phyloP scores from a whole-genome alignment of 2,888 invertebrate genomes.

The Luperina nickerlii region DNA sequence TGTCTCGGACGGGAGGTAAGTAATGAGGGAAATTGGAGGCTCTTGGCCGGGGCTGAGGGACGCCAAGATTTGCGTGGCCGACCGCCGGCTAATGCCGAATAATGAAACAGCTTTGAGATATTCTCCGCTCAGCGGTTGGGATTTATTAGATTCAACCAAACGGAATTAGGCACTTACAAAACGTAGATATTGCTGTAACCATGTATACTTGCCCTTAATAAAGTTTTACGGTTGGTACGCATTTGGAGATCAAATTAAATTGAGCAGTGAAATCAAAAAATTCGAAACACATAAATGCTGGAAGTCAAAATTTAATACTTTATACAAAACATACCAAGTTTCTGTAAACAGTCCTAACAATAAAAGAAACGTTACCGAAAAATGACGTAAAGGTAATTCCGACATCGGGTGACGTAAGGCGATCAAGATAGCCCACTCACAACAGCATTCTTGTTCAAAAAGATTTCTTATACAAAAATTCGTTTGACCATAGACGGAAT shows the following conservation, averaged over 20 bases:
- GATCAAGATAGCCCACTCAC: constrained; percentile 54
- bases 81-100: constrained; percentile 88
- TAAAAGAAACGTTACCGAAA: constrained; percentile 39
- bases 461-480: constrained; percentile 14
- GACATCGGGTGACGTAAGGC: constrained; percentile 50
- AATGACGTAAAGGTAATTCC: constrained; percentile 54
- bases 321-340: constrained; percentile 1
- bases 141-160: constrained; percentile 87
- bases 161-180: constrained; percentile 81
- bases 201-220: constrained; percentile 64
- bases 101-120: constrained; percentile 89
- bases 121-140: constrained; percentile 82
- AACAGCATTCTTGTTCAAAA: constrained; percentile 42
- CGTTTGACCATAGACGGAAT: not conserved
- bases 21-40: constrained; percentile 90
- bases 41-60: constrained; percentile 84
- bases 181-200: constrained; percentile 67
- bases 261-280: constrained; percentile 30
- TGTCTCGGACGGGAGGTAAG: constrained; percentile 90
- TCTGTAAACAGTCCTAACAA: constrained; percentile 26
- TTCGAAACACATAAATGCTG: not conserved
- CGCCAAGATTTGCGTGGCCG: constrained; percentile 88
- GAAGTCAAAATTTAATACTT: not conserved
- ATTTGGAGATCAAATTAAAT: constrained; percentile 53
- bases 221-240: constrained; percentile 56